These are phyloP conservation scores for Drosophila aldrichi DNA, from an alignment of 2,888 invertebrate species.

Conservation along the genomic window DNA sequence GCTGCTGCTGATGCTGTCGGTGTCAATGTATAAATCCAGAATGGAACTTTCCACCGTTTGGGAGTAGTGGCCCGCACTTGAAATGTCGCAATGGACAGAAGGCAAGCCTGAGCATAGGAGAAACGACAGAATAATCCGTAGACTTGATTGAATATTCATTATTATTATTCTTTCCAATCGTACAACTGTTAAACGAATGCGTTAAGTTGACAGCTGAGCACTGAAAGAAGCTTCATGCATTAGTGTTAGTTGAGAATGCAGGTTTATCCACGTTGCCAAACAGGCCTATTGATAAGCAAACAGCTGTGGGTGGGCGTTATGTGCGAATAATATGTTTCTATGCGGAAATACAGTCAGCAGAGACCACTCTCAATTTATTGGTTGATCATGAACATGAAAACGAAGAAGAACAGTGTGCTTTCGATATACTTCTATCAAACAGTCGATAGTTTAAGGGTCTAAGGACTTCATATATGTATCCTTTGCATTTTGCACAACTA, in stretches of 20 bases:
- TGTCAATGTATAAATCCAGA: slow-evolving; percentile 26
- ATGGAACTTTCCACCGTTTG: slow-evolving; percentile 28
- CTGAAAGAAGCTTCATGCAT: not conserved
- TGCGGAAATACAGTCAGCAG: not conserved
- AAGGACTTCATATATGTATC: slow-evolving; percentile 59
- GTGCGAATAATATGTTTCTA: slow-evolving; percentile 24
- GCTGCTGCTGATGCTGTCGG: slow-evolving; percentile 4
- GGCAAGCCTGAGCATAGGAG: slow-evolving; percentile 8
- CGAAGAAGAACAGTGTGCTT: not conserved
- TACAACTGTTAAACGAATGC: slow-evolving; percentile 17
- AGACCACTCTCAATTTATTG: slow-evolving; percentile 5
- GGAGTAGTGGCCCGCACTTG: slow-evolving; percentile 19
- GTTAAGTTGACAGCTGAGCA: not conserved
- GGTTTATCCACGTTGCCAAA: not conserved
- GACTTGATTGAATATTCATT: slow-evolving; percentile 12
- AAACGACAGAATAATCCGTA: not conserved
- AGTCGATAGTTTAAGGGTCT: not conserved
- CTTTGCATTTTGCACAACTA: slow-evolving; percentile 82
- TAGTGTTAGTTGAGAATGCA: not conserved
- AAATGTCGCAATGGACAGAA: slow-evolving; percentile 2
- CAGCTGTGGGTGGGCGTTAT: slow-evolving; percentile 31
- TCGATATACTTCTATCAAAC: not conserved
- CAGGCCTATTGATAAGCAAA: slow-evolving; percentile 34
- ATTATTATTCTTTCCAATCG: not conserved
- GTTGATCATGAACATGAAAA: not conserved